phyloP scores from a whole-genome alignment of 2,113 vertebrate genomes.

The Ceratotherium simum region DNA sequence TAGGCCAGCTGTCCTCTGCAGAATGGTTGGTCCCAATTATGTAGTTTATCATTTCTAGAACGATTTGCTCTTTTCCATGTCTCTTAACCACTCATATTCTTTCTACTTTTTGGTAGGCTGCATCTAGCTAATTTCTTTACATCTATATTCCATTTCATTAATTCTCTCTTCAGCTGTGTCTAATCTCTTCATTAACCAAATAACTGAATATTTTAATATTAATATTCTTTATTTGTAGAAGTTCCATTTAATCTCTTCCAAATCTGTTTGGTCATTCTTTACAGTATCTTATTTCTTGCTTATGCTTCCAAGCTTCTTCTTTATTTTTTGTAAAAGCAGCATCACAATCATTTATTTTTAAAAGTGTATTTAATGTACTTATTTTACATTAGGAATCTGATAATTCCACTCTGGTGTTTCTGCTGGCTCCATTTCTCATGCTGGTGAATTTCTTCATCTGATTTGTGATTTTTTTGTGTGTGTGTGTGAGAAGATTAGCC shows the following conservation, averaged over 20 bases:
- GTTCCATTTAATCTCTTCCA: not conserved
- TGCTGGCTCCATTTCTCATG: not conserved
- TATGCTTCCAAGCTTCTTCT: not conserved
- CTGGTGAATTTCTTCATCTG: not conserved
- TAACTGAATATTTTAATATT: not conserved
- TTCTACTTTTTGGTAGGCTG: not conserved
- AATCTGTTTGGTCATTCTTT: not conserved
- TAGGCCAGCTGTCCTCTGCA: not conserved
- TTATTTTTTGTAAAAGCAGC: not conserved
- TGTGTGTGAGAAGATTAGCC: too few species aligned
- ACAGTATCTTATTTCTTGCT: not conserved
- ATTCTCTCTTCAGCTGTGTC: constrained; percentile 1
- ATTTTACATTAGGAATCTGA: not conserved
- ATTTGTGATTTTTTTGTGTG: not conserved
- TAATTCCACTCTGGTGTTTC: not conserved
- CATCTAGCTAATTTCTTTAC: not conserved
- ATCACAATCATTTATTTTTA: not conserved
- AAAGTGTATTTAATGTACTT: not conserved
- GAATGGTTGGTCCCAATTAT: not conserved
- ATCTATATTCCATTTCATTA: not conserved
- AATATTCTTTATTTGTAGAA: not conserved
- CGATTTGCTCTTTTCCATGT: not conserved
- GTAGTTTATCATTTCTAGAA: not conserved
- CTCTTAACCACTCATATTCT: not conserved
- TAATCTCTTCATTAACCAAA: constrained; percentile 19